Evolutionary conservation across 2,888 invertebrate genomes (phyloP), one percentile per base, ranked within the genome.

Genomic region (Lutraria lutraria): DNA sequence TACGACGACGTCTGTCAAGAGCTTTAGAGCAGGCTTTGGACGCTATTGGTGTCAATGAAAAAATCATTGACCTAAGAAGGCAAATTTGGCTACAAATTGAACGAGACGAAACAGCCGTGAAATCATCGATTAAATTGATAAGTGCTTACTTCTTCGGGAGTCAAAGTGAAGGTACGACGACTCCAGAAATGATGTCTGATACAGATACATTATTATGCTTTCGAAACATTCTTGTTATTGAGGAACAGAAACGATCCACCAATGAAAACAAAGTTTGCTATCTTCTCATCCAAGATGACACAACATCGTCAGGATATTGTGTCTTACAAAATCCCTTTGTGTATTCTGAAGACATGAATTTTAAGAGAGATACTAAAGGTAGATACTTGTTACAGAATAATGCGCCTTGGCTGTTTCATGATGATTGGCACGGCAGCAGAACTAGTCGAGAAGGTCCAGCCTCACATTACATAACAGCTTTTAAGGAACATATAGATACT

Each of bases 161-260:
- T 34, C 79, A 79, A 79, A 43, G 43, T 21, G 79, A 79, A 52
- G 79, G 79, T n/a, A 79, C 79, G n/a, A 79, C 79, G 6, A 79
- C 79, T 4, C 79, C n/a, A 34, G 79, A 21, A 10, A 10, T 79
- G 21, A 34, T 31, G 43, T 79, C 79, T 4, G 79, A 79, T 52
- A 79, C 34, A 19, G 79, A 79, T 79, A 52, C 21, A 8, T 52
- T 79, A 79, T 43, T 79, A 19, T 79, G 34, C 21, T 21, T 21
- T 52, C 79, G 52, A 10, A 21, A 52, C 52, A 34, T 31, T n/a
- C 79, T 43, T 19, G 79, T 79, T 10, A 79, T 34, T 21, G 43
- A 34, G n/a, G 79, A 79, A 13, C 16, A 19, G 8, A 43, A 34
- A 43, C 21, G 34, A 0, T 21, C 8, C 21, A 2, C 34, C 10